Evolutionary conservation across 2,888 invertebrate species (phyloP).

Genomic region (Drosophila anomelani): DNA sequence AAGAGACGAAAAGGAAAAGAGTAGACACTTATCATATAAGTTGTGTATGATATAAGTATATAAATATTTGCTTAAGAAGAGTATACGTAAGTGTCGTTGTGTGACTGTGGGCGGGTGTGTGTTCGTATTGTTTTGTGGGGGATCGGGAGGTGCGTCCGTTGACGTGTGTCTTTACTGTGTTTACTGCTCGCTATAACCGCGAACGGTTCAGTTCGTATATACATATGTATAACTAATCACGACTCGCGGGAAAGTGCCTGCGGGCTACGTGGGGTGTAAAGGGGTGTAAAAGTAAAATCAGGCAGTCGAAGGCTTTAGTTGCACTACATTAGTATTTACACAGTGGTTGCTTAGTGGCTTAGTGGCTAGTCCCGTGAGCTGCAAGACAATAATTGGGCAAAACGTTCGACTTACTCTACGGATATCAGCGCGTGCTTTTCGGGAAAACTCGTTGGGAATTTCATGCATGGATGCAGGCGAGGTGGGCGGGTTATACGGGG

Average conservation of each 20-base stretch:
- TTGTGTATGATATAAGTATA: slow-evolving; percentile 77
- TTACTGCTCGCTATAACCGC: slow-evolving; percentile 17
- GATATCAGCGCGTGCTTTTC: slow-evolving; percentile 20
- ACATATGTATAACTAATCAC: slow-evolving; percentile 20
- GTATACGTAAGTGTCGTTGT: slow-evolving; percentile 53
- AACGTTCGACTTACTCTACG: slow-evolving; percentile 26
- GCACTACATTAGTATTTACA: slow-evolving; percentile 27
- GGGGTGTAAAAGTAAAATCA: slow-evolving; percentile 7
- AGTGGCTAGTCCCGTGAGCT: slow-evolving; percentile 33
- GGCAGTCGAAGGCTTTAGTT: slow-evolving; percentile 11
- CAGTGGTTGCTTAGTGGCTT: slow-evolving; percentile 15
- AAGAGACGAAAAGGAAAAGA: slow-evolving; percentile 81
- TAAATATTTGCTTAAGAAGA: slow-evolving; percentile 54
- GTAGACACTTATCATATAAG: slow-evolving; percentile 80
- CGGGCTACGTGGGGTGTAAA: slow-evolving; percentile 6
- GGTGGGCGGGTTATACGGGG: slow-evolving; percentile 30
- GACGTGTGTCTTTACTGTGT: slow-evolving; percentile 32
- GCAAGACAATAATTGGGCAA: slow-evolving; percentile 27
- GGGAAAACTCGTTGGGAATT: slow-evolving; percentile 40
- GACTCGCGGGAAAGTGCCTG: slow-evolving; percentile 33
- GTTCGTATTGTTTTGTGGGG: slow-evolving; percentile 16
- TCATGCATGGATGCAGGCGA: slow-evolving; percentile 66
- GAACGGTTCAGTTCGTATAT: slow-evolving; percentile 23
- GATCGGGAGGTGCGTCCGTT: slow-evolving; percentile 21
- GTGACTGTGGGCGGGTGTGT: slow-evolving; percentile 18